Percentiles rank a stretch among this genome's conserved stretches.
These are phyloP conservation scores for Drosophila percnosoma DNA, from an alignment of 2,888 invertebrate genomes.

Conservation along the genomic window DNA sequence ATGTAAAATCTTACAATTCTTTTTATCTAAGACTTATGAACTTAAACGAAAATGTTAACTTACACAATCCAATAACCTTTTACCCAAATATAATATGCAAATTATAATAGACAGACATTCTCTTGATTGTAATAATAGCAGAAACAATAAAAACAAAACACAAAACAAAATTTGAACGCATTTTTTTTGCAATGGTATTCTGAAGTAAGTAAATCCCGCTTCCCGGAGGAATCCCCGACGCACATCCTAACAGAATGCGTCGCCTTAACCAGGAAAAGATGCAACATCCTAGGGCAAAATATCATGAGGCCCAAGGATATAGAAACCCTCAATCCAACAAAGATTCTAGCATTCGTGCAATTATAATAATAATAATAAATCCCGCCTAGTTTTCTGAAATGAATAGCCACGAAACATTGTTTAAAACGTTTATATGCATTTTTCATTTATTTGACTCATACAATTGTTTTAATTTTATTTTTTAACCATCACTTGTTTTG, in stretches of 20 bases:
- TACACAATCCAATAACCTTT: constrained; percentile 27
- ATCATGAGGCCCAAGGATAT: too few species aligned
- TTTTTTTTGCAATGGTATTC: background rate
- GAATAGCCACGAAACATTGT: constrained; percentile 16
- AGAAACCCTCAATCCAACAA: too few species aligned
- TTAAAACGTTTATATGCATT: constrained; percentile 79
- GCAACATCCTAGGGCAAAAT: too few species aligned
- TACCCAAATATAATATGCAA: constrained; percentile 56
- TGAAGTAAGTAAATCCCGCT: constrained; percentile 1
- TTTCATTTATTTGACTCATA: constrained; percentile 78
- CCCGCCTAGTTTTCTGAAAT: background rate
- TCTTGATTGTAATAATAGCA: constrained; percentile 57
- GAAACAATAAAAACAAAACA: constrained; percentile 63
- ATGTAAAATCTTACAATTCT: background rate
- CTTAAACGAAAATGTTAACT: constrained; percentile 12
- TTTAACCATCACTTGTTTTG: constrained; percentile 64
- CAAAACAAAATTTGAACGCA: constrained; percentile 33
- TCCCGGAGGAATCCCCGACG: too few species aligned
- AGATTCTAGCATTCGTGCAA: too few species aligned
- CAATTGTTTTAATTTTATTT: constrained; percentile 61
- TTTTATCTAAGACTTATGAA: constrained; percentile 9
- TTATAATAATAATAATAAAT: background rate
- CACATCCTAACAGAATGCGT: too few species aligned
- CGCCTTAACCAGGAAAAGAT: too few species aligned
- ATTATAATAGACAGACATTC: constrained; percentile 57